A percentile compares a stretch with the other conserved stretches of the same genome.
These are phyloP conservation scores for Tenthredo scrophulariae DNA, from an alignment of 2,888 invertebrate genomes.

Conservation along the genomic window DNA sequence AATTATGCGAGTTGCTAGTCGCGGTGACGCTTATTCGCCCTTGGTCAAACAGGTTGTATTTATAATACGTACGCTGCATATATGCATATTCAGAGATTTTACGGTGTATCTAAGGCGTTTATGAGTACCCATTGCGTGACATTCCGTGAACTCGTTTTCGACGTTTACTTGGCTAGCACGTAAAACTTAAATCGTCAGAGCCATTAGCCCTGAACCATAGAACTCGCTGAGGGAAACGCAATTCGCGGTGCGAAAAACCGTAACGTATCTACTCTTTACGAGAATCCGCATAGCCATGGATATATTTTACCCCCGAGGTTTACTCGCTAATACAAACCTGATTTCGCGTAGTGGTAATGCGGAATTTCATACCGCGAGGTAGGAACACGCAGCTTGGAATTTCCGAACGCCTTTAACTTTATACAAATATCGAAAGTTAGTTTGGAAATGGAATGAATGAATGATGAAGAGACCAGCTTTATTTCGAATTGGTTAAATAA, in stretches of 20 bases:
- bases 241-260: conserved; percentile 22
- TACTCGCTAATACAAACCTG: conserved; percentile 31
- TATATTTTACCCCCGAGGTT: conserved; percentile 24
- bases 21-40: not conserved
- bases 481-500: too few species aligned
- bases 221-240: not conserved
- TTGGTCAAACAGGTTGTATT: conserved; percentile 19
- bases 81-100: conserved; percentile 46
- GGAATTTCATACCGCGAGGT: conserved; percentile 4
- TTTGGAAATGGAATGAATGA: not conserved
- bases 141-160: conserved; percentile 48
- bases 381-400: not conserved
- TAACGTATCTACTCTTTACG: conserved; percentile 26
- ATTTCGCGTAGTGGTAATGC: not conserved
- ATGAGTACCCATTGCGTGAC: conserved; percentile 6
- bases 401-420: not conserved
- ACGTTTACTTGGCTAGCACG: conserved; percentile 18
- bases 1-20: not conserved
- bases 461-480: too few species aligned
- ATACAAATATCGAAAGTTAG: not conserved
- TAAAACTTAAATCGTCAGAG: not conserved
- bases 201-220: conserved; percentile 26
- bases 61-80: not conserved
- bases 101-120: not conserved
- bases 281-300: conserved; percentile 10